Percentiles rank a stretch among this genome's conserved stretches.
These are phyloP conservation scores for Auanema freiburgensis DNA, from an alignment of 2,888 invertebrate species.

Conservation along the genomic window DNA sequence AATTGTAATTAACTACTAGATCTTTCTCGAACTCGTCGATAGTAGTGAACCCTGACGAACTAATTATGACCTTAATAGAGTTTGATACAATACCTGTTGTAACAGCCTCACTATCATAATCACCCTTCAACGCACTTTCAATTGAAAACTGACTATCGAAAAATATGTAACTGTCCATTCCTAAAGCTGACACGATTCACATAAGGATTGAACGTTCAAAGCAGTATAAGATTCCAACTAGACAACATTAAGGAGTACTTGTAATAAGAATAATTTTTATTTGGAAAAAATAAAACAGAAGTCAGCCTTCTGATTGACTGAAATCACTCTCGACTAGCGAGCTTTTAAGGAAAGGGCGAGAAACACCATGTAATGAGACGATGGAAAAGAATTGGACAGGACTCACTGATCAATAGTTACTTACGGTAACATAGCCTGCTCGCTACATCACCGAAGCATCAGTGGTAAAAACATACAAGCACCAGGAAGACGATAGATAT, in stretches of 20 bases:
- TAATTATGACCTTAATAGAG: conserved; percentile 9
- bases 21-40: conserved; percentile 28
- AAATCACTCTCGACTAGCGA: conserved; percentile 14
- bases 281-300: background rate
- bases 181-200: background rate
- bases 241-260: too few species aligned
- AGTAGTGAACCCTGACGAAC: background rate
- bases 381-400: background rate
- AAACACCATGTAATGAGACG: conserved; percentile 1
- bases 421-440: conserved; percentile 39
- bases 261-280: too few species aligned
- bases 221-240: too few species aligned
- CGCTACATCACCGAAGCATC: conserved; percentile 28
- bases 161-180: background rate
- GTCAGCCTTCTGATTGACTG: background rate
- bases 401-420: background rate
- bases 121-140: too few species aligned
- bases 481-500: too few species aligned
- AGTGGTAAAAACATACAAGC: too few species aligned
- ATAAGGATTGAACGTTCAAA: too few species aligned
- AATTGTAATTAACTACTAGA: conserved; percentile 17
- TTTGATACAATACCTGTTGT: too few species aligned
- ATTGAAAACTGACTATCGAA: too few species aligned
- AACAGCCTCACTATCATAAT: too few species aligned
- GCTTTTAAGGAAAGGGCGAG: background rate